Percentiles rank a stretch among this genome's conserved stretches.
Evolutionary conservation across 2,888 invertebrate genomes (phyloP).

Genomic region (Platynereis dumerilii): DNA sequence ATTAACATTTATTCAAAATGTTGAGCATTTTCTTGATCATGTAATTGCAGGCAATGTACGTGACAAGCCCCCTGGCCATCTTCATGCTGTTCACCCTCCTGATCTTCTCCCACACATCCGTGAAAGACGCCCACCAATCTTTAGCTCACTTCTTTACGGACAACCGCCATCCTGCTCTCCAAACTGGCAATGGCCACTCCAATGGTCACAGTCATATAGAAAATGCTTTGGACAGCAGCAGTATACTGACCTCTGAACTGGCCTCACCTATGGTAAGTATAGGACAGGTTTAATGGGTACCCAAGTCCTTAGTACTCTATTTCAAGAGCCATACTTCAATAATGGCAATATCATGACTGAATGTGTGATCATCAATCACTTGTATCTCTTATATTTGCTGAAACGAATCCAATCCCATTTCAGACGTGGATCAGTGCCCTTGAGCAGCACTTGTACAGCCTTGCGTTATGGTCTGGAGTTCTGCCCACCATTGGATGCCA

Average conservation of each 20-base stretch:
- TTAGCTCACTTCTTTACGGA: constrained; percentile 26
- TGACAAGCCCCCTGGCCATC: constrained; percentile 43
- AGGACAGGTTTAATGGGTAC: not conserved
- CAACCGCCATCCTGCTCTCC: constrained; percentile 8
- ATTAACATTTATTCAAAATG: no score
- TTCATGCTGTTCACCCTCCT: constrained; percentile 41
- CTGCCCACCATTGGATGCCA: constrained; percentile 52
- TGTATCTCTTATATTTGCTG: no score
- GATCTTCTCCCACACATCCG: constrained; percentile 45
- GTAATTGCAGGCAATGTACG: constrained; percentile 44
- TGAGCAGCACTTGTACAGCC: constrained; percentile 49
- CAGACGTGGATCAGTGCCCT: constrained; percentile 55
- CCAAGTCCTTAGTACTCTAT: no score
- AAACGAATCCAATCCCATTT: no score
- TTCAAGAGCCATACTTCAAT: no score
- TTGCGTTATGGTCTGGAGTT: constrained; percentile 55
- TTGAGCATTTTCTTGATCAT: no score
- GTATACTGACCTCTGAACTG: constrained; percentile 22
- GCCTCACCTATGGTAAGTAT: constrained; percentile 25
- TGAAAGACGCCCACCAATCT: constrained; percentile 39
- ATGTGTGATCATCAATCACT: no score
- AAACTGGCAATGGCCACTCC: not conserved
- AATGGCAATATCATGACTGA: no score
- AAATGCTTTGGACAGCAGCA: constrained; percentile 6
- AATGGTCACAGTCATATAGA: constrained; percentile 9